A percentile compares a stretch with the other conserved stretches of the same genome.
Evolutionary conservation across 2,888 invertebrate genomes (phyloP).

Genomic region (Labia minor): DNA sequence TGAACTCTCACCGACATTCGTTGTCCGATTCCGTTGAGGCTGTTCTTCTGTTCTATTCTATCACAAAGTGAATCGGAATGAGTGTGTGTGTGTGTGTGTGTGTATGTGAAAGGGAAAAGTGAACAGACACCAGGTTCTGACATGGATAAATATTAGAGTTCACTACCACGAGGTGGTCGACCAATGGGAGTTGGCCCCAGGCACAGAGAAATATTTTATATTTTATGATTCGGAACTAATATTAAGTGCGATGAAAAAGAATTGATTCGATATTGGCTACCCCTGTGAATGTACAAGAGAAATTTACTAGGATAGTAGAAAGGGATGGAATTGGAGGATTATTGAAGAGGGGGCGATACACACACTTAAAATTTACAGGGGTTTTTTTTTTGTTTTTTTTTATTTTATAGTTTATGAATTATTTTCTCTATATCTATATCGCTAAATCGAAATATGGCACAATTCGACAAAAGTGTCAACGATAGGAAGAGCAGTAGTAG

Average conservation of each 20-base stretch:
- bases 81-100: not conserved
- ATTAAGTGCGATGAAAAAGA: conserved; percentile 7
- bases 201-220: not conserved
- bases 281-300: too few relatives aligned
- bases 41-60: too few relatives aligned
- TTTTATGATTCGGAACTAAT: conserved; percentile 13
- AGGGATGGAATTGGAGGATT: not conserved
- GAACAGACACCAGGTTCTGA: conserved; percentile 2
- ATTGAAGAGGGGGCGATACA: not conserved
- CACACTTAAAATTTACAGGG: not conserved
- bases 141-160: not conserved
- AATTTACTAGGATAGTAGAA: too few relatives aligned
- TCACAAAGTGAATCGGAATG: too few relatives aligned
- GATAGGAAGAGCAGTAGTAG: too few relatives aligned
- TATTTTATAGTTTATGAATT: not conserved
- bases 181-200: not conserved
- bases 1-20: too few relatives aligned
- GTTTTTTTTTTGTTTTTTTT: not conserved
- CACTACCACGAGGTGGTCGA: too few relatives aligned
- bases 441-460: not conserved
- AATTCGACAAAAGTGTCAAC: not conserved
- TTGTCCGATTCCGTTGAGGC: too few relatives aligned
- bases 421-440: not conserved
- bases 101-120: not conserved
- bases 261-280: not conserved